phyloP scores from a whole-genome alignment of 1,140 invertebrate genomes.

The Gryon sp. region DNA sequence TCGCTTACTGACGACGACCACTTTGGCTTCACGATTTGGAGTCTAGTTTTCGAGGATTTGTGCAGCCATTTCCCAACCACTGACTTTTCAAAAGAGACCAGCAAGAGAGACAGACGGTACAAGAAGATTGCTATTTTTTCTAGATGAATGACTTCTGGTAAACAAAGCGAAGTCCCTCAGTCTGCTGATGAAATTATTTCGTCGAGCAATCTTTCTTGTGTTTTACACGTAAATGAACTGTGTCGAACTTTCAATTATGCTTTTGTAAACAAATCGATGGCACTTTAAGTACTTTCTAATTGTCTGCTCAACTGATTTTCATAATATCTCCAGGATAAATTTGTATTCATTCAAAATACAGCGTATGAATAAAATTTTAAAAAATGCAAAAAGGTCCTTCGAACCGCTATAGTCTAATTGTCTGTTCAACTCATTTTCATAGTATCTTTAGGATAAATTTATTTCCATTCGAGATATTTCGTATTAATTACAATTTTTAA shows the following conservation, averaged over 20 bases:
- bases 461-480: too few relatives aligned
- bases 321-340: too few relatives aligned
- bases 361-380: too few relatives aligned
- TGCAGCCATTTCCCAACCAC: constrained; percentile 51
- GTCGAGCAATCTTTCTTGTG: constrained; percentile 70
- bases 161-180: constrained; percentile 61
- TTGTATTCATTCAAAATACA: too few relatives aligned
- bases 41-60: constrained; percentile 58
- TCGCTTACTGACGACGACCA: constrained; percentile 63
- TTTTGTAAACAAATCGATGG: too few relatives aligned
- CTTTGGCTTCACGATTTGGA: constrained; percentile 61
- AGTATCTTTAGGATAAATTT: too few relatives aligned
- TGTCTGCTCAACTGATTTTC: too few relatives aligned
- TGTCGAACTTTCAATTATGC: constrained; percentile 38
- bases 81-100: constrained; percentile 52
- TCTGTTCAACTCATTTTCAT: too few relatives aligned
- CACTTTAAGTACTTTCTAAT: too few relatives aligned
- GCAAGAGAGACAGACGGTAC: constrained; percentile 37
- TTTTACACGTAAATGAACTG: constrained; percentile 33
- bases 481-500: too few relatives aligned
- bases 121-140: constrained; percentile 58
- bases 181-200: constrained; percentile 71
- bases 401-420: too few relatives aligned
- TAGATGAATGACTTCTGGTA: constrained; percentile 63
- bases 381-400: too few relatives aligned